Evolutionary conservation across 2,888 invertebrate species (phyloP), one percentile per base, ranked within the genome.

Genomic region (Adineta ricciae): DNA sequence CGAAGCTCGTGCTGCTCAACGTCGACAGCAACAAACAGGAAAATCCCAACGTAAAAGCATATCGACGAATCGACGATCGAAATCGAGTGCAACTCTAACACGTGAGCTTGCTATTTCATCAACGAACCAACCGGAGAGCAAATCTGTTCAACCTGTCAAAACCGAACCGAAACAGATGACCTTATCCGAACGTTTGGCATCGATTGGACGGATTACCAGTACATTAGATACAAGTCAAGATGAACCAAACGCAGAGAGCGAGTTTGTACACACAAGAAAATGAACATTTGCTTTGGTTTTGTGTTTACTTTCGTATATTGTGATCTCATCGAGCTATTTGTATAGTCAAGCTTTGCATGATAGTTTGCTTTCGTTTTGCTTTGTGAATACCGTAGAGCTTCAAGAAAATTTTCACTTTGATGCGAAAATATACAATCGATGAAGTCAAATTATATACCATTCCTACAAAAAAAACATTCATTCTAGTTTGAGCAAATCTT

Each of bases 121-220:
- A 83, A n/a, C 49, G 32, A 32, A 21, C 49, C 83, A 5, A 32
- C 16, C 4, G 16, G 38, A 46, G 32, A n/a, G n/a, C n/a, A n/a
- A n/a, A n/a, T n/a, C n/a, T n/a, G n/a, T 14, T 41, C n/a, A 38
- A 78, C 41, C 78, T 2, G 41, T 19, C 41, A 21, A 16, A 8
- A 38, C 24, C n/a, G 41, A 41, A 41, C 78, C 78, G 19, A 78
- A 32, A 78, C 24, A 3, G 41, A n/a, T 41, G 32, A 78, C 78
- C 38, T 11, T 78, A 24, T 78, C 78, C 14, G 78, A 78, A 78
- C 78, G 41, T 41, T 41, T 78, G 41, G 78, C 78, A 78, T 78
- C 78, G 11, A 78, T 78, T 41, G 78, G 78, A 78, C 38, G 41
- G 24, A 78, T 78, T 41, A 78, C 78, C 24, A 78, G 41, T 78